A percentile compares a stretch with the other conserved stretches of the same genome.
phyloP scores from a whole-genome alignment of 2,888 invertebrate genomes.

The Onthophagus sagittarius region DNA sequence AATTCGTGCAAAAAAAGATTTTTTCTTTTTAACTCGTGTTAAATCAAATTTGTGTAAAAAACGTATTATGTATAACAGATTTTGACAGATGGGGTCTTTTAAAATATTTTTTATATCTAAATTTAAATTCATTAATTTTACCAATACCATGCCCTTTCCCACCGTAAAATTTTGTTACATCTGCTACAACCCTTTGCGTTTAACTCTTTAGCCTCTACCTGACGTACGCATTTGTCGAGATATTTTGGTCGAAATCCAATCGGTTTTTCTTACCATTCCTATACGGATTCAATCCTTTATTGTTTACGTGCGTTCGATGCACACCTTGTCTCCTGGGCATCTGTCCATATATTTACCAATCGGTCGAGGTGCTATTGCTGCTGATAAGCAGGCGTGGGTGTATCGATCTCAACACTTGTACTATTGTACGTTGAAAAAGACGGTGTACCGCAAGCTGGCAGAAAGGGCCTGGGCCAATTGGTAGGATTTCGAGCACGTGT shows the following conservation, averaged over 20 bases:
- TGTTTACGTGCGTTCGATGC: conserved; percentile 2
- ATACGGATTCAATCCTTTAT: conserved; percentile 7
- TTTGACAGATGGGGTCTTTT: too few relatives aligned
- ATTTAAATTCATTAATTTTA: neutral
- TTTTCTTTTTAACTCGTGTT: too few relatives aligned
- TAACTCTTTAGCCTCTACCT: neutral
- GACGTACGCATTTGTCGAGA: neutral
- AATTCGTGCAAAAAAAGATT: too few relatives aligned
- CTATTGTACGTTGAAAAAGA: conserved; percentile 24
- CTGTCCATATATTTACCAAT: conserved; percentile 37
- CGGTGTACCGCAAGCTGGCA: conserved; percentile 2
- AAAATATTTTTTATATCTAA: too few relatives aligned
- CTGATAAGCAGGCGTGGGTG: conserved; percentile 34
- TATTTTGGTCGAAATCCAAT: neutral
- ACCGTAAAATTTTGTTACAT: neutral
- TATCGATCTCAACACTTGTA: conserved; percentile 31
- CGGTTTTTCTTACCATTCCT: neutral
- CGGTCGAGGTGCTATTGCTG: conserved; percentile 18
- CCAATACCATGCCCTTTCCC: neutral
- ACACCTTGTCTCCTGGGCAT: conserved; percentile 29
- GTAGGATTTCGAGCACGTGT: neutral
- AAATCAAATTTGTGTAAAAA: too few relatives aligned
- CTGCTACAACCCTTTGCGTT: neutral
- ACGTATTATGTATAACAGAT: too few relatives aligned
- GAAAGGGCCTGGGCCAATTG: neutral